Percentiles rank a stretch among this genome's conserved stretches.
Conservation (phyloP, 2,797 vertebrate species). For the Taeniopygia guttata region DNA sequence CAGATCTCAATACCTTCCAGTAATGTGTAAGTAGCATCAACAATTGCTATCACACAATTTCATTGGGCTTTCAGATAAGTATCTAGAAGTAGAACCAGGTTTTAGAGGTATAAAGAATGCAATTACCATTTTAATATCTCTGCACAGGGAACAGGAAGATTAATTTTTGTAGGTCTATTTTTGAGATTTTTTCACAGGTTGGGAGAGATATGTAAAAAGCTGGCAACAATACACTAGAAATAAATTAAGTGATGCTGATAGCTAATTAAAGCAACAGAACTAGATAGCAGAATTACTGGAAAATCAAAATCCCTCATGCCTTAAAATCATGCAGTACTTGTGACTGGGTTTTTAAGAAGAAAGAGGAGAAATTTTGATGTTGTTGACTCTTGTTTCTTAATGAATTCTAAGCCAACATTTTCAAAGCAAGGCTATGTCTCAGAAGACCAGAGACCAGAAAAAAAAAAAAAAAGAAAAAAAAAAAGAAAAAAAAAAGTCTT, state of each 20-base stretch:
- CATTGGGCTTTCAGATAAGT: slow-evolving; percentile 39
- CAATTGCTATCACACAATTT: slow-evolving; percentile 39
- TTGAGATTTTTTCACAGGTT: slow-evolving; percentile 6
- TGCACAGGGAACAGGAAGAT: slow-evolving; percentile 35
- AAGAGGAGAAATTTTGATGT: neutral
- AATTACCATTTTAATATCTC: slow-evolving; percentile 60
- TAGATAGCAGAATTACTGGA: neutral
- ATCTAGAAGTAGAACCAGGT: slow-evolving; percentile 13
- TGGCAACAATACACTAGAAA: neutral
- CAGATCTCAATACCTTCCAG: slow-evolving; percentile 14
- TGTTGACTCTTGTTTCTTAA: neutral
- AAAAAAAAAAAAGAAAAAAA: fast-evolving
- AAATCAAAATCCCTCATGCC: neutral
- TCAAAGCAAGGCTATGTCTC: neutral
- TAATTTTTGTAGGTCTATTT: slow-evolving; percentile 49
- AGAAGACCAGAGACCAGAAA: neutral
- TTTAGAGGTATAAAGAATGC: slow-evolving; percentile 32
- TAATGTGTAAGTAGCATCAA: neutral
- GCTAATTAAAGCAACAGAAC: slow-evolving; percentile 25
- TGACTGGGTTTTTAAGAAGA: neutral
- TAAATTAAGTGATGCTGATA: slow-evolving; percentile 33
- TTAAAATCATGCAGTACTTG: neutral
- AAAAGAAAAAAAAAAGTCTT: neutral
- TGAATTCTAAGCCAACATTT: neutral
- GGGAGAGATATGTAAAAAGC: slow-evolving; percentile 2